These are phyloP conservation scores for Leptothorax acervorum DNA, from an alignment of 2,888 invertebrate genomes.

Conservation along the genomic window DNA sequence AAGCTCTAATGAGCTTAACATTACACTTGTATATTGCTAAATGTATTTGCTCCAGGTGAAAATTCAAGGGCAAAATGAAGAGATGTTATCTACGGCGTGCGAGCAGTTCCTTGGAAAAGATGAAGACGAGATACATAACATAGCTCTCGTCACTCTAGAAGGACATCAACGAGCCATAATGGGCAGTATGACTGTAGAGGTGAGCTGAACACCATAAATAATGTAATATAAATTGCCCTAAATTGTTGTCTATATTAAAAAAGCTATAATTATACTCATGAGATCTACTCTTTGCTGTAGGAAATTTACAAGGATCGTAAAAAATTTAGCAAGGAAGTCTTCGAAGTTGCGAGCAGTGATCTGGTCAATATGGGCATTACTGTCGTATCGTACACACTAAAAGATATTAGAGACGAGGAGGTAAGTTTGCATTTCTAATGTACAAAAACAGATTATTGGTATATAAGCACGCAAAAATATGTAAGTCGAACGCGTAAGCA, in stretches of 20 bases:
- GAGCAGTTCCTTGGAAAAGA: conserved; percentile 97
- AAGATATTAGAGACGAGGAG: conserved; percentile 98
- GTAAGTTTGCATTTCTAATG: conserved; percentile 86
- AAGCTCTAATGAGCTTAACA: neutral
- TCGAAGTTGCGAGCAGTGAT: conserved; percentile 97
- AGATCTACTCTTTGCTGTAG: conserved; percentile 78
- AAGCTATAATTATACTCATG: neutral
- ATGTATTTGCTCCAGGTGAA: conserved; percentile 88
- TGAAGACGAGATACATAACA: conserved; percentile 95
- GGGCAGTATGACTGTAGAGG: conserved; percentile 98
- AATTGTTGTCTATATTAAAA: conserved; percentile 8
- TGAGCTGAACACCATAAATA: conserved; percentile 72
- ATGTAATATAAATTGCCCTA: conserved; percentile 8
- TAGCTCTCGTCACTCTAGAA: conserved; percentile 96
- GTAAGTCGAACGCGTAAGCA: neutral
- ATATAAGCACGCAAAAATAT: conserved; percentile 20
- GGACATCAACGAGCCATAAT: conserved; percentile 98
- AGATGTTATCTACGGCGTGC: conserved; percentile 96
- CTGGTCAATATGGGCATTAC: conserved; percentile 98
- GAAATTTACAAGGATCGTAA: conserved; percentile 98
- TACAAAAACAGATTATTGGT: neutral
- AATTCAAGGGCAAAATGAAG: conserved; percentile 95
- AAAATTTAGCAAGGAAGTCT: conserved; percentile 97
- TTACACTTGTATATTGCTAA: neutral
- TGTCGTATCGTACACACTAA: conserved; percentile 97